Percentiles rank a stretch among this genome's conserved stretches.
Evolutionary conservation across 2,797 vertebrate species (phyloP).

Genomic region (Rhincodon typus): DNA sequence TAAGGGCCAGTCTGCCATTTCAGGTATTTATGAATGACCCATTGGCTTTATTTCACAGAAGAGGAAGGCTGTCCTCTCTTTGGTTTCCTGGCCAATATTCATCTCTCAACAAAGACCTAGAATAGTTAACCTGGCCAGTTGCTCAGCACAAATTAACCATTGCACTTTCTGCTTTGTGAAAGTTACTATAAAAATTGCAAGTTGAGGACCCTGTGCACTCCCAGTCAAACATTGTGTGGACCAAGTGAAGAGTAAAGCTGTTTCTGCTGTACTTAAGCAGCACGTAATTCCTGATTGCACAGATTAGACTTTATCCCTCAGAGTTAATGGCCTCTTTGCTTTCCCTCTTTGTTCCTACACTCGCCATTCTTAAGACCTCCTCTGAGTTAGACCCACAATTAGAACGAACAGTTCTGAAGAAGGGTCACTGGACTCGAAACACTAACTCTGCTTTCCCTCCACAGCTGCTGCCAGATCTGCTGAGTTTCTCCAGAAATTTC

Average conservation of each 20-base stretch:
- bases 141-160: neutral
- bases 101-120: neutral
- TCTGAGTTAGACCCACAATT: neutral
- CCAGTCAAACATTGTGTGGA: no score
- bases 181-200: neutral
- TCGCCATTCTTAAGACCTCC: neutral
- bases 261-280: neutral
- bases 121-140: neutral
- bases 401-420: no score
- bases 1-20: neutral
- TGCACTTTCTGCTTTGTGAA: neutral
- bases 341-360: no score
- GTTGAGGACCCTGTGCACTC: neutral
- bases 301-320: neutral
- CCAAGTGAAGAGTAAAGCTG: neutral
- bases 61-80: no score
- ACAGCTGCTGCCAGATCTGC: no score
- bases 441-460: no score
- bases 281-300: neutral
- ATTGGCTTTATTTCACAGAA: neutral
- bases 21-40: neutral
- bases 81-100: neutral
- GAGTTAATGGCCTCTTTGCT: neutral
- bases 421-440: no score
- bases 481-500: no score